Conservation (phyloP, 2,797 vertebrate species). For the Anguilla obscura region DNA sequence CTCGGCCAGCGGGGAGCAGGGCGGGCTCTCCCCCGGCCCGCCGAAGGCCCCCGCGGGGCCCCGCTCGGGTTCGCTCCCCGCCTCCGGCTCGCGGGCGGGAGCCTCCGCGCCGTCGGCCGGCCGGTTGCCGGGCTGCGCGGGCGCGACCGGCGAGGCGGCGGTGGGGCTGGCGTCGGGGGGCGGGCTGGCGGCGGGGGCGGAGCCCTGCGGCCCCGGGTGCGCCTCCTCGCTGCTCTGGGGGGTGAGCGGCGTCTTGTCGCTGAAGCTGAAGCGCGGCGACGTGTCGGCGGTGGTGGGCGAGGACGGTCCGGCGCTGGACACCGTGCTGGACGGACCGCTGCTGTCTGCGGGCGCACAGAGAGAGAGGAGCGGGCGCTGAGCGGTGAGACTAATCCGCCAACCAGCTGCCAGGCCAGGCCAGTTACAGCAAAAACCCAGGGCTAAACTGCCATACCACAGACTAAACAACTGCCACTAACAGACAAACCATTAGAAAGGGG, state of each 20-base stretch:
- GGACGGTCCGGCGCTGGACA: constrained; percentile 93
- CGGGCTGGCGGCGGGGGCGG: constrained; percentile 2
- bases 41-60: neutral
- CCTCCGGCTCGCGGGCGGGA: constrained; percentile 25
- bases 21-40: constrained; percentile 33
- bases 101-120: constrained; percentile 47
- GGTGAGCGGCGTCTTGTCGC: constrained; percentile 78
- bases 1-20: constrained; percentile 57
- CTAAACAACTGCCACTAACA: neutral
- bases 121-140: constrained; percentile 45
- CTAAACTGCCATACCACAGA: neutral
- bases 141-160: constrained; percentile 51
- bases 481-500: neutral
- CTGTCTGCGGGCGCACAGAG: constrained; percentile 78
- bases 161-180: constrained; percentile 22
- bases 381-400: neutral
- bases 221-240: constrained; percentile 80
- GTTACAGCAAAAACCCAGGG: neutral
- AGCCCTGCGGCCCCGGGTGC: constrained; percentile 58
- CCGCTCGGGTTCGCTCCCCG: constrained; percentile 24
- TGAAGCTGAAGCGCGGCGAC: constrained; percentile 86
- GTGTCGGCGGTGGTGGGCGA: constrained; percentile 87
- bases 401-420: neutral
- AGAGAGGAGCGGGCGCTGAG: neutral
- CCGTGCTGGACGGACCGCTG: constrained; percentile 94